Conservation (phyloP, 2,113 vertebrate species). For the Oryctolagus cuniculus region mOryCun1.1 NC_091441.1:13868001-13868500, state of each 20-base stretch:
- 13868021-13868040: fast-evolving
- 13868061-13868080: background rate
- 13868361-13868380: background rate
- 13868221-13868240: background rate
- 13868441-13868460: background rate
- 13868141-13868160: background rate
- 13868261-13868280: background rate
- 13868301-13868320: background rate
- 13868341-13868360: background rate
- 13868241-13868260: background rate
- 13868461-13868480: background rate
- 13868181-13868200: background rate
- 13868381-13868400: background rate
- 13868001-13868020: background rate
- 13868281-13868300: background rate
- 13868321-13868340: background rate
- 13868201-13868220: background rate
- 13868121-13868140: background rate
- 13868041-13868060: fast-evolving
- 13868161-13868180: background rate
- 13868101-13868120: background rate
- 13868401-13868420: background rate
- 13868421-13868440: background rate
- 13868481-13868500: background rate
- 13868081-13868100: background rate